These are phyloP conservation scores for Etheostoma cragini DNA, from an alignment of 2,113 vertebrate species.

Conservation along the genomic window DNA sequence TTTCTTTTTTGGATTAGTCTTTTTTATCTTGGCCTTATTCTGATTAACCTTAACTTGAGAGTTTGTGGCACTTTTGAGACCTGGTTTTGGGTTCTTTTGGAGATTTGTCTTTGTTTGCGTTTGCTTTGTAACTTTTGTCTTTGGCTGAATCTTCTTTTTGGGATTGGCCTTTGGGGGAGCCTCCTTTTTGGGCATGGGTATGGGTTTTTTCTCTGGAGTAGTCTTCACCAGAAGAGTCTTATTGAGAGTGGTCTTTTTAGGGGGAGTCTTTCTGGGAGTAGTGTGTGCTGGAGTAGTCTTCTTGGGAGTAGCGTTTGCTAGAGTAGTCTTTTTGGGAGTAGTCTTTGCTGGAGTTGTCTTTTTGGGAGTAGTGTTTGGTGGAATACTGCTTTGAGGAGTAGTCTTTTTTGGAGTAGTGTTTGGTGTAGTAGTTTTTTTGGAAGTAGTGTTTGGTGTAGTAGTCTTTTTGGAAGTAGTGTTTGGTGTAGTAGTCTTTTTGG, in stretches of 20 bases:
- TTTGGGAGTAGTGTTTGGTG: not conserved
- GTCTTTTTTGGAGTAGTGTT: slow-evolving; percentile 20
- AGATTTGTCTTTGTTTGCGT: slow-evolving; percentile 34
- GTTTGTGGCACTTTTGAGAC: slow-evolving; percentile 25
- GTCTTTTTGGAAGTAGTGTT: not conserved
- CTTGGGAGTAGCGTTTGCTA: not conserved
- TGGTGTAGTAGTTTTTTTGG: not conserved
- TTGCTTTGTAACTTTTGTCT: slow-evolving; percentile 50
- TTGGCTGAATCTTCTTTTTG: slow-evolving; percentile 41
- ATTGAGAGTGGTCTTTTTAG: not conserved
- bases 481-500: not conserved
- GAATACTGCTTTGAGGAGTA: no score
- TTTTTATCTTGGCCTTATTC: slow-evolving; percentile 43
- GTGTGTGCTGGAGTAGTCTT: not conserved
- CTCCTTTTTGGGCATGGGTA: slow-evolving; percentile 41
- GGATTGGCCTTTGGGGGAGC: slow-evolving; percentile 27
- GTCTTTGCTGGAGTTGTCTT: not conserved
- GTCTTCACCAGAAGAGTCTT: slow-evolving; percentile 8
- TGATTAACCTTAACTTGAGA: slow-evolving; percentile 31
- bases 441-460: not conserved
- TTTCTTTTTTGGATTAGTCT: slow-evolving; percentile 51
- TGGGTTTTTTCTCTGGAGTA: not conserved
- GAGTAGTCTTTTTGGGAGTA: not conserved
- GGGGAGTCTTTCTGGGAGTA: slow-evolving; percentile 1
- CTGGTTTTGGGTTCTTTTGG: slow-evolving; percentile 45